Evolutionary conservation across 2,113 vertebrate genomes (phyloP).

Genomic region (Tor tambroides): DNA sequence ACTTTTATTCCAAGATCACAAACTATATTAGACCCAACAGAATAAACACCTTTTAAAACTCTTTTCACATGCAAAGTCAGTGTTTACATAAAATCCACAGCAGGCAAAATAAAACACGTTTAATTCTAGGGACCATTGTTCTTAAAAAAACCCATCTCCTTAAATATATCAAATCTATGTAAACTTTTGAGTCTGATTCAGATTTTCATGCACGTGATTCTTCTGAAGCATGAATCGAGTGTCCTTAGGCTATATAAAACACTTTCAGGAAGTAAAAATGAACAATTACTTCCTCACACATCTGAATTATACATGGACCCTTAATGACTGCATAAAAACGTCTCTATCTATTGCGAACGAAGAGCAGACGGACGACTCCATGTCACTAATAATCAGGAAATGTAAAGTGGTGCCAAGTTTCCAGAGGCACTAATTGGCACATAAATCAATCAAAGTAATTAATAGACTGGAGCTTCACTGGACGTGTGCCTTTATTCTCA

Average conservation of each 20-base stretch:
- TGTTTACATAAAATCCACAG: neutral
- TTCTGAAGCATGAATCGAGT: neutral
- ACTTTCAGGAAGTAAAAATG: neutral
- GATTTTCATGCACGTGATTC: neutral
- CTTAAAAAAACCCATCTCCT: too few species aligned
- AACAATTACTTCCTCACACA: neutral
- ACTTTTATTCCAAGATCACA: neutral
- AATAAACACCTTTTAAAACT: neutral
- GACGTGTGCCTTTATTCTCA: neutral
- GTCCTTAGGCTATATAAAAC: neutral
- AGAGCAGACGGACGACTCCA: neutral
- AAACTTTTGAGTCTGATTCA: neutral
- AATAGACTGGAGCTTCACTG: constrained; percentile 38
- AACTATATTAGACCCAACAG: neutral
- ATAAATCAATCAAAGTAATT: constrained; percentile 58
- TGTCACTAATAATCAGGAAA: constrained; percentile 26
- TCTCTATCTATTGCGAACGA: neutral
- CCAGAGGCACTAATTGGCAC: constrained; percentile 46
- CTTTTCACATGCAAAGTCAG: neutral
- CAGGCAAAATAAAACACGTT: neutral
- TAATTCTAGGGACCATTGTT: neutral
- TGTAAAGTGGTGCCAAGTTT: constrained; percentile 16
- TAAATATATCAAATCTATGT: neutral
- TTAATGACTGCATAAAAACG: neutral
- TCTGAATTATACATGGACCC: neutral